These are phyloP conservation scores for Dryobates pubescens DNA, from an alignment of 2,797 vertebrate species.

Conservation along the genomic window DNA sequence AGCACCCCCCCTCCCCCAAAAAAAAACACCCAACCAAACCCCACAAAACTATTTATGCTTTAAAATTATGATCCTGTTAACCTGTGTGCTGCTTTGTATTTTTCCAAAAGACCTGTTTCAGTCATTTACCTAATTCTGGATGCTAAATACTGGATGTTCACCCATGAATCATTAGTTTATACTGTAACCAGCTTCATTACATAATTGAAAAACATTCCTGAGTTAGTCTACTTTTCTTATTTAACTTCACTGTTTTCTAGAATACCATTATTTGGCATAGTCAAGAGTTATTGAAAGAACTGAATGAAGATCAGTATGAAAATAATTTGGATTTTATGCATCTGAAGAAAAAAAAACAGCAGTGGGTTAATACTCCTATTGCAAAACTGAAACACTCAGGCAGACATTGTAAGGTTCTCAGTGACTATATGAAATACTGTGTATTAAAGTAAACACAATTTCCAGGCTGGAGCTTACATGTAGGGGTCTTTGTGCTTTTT, in stretches of 20 bases:
- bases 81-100: background rate
- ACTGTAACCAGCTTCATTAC: conserved; percentile 5
- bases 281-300: background rate
- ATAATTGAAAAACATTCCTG: background rate
- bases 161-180: background rate
- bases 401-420: background rate
- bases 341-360: background rate
- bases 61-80: background rate
- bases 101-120: background rate
- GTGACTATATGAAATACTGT: background rate
- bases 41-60: background rate
- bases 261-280: background rate
- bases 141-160: background rate
- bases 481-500: background rate
- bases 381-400: conserved; percentile 20
- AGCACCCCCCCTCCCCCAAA: too few species aligned
- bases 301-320: background rate
- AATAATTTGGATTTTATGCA: background rate
- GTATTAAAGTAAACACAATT: background rate
- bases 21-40: too few species aligned
- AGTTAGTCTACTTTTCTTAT: conserved; percentile 14
- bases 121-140: background rate
- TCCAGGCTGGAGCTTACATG: background rate
- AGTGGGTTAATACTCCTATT: background rate
- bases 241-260: background rate